These are phyloP conservation scores for Camponotus fellah DNA, from an alignment of 2,888 invertebrate species.

Conservation along the genomic window DNA sequence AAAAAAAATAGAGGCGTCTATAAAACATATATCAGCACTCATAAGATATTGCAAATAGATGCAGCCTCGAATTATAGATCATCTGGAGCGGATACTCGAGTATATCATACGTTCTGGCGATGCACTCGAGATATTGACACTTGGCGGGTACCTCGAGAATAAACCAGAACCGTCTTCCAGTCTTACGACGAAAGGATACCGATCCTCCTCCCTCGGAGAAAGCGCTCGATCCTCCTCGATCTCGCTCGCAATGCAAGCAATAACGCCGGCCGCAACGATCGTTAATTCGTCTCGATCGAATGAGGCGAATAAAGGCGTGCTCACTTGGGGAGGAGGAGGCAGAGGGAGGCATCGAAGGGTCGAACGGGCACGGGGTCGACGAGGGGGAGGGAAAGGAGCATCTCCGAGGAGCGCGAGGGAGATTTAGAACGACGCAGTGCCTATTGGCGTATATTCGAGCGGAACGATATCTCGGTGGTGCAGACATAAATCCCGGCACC, in stretches of 20 bases:
- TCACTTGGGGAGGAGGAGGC: constrained; percentile 37
- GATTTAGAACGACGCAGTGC: constrained; percentile 82
- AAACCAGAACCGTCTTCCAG: background rate
- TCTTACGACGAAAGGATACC: constrained; percentile 37
- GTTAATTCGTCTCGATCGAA: constrained; percentile 62
- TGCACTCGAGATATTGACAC: background rate
- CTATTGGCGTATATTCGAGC: constrained; percentile 82
- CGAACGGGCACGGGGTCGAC: constrained; percentile 18
- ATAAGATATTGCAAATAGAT: background rate
- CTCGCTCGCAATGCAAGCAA: constrained; percentile 36
- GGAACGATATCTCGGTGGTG: constrained; percentile 85
- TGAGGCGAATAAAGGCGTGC: constrained; percentile 64
- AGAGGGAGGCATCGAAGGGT: constrained; percentile 33
- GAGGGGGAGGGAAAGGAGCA: background rate
- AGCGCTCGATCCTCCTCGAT: background rate
- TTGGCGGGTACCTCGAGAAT: background rate
- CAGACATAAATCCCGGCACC: constrained; percentile 86
- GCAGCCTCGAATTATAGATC: background rate
- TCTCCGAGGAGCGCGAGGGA: constrained; percentile 69
- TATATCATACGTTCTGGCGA: background rate
- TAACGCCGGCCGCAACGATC: constrained; percentile 47
- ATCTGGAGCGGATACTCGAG: background rate
- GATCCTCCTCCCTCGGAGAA: constrained; percentile 23
- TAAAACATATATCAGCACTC: background rate
- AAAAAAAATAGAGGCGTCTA: background rate